Base-by-base conservation (phyloP, 2,113 vertebrate species). In the Cranoglanis bouderius region DNA sequence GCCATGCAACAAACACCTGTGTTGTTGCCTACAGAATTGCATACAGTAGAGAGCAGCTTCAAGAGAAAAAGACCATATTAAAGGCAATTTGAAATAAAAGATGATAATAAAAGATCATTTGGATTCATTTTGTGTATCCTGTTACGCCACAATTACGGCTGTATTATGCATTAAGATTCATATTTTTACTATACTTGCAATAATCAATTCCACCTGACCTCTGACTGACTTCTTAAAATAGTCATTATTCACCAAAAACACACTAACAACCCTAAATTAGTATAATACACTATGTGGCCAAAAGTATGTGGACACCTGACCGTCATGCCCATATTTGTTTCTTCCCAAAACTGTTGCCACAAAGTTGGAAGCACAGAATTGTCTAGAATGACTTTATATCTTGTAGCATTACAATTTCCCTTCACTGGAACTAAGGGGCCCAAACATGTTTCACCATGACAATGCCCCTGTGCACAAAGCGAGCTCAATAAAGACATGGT, bases 191-290 rank as follows among this genome's bases (percentile, higher is more conserved):
- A 49, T 49, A 49, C 38, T n/a, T 77, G 57, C 88, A 85, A 53
- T 46, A 82, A 83, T n/a, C 35, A 46, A 18, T 82, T 86, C 53
- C 24, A 84, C 5, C 19, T 90, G 80, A 78, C 70, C 59, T 90
- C 75, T 70, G 8, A 72, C 19, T 43, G 29, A 82, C 75, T 38
- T 40, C 63, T 57, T 70, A 59, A 81, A 82, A 46, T 75, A 53
- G 85, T 81, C 24, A 80, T 80, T 67, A 88, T 32, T 57, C 38
- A 89, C n/a, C 63, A 67, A 84, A 87, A 55, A 72, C 46, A 70
- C n/a, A 16, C 8, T 12, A 87, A 84, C 19, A 82, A 61, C 35
- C 14, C 51, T 72, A 57, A 57, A 81, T 84, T 57, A 80, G 18
- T 5, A 84, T 53, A 49, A 53, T 29, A 65, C 57, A 84, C 0